A percentile compares a stretch with the other conserved stretches of the same genome.
Evolutionary conservation across 23 tunicate species (phyloP).

Genomic region (Ascidia mentula): DNA sequence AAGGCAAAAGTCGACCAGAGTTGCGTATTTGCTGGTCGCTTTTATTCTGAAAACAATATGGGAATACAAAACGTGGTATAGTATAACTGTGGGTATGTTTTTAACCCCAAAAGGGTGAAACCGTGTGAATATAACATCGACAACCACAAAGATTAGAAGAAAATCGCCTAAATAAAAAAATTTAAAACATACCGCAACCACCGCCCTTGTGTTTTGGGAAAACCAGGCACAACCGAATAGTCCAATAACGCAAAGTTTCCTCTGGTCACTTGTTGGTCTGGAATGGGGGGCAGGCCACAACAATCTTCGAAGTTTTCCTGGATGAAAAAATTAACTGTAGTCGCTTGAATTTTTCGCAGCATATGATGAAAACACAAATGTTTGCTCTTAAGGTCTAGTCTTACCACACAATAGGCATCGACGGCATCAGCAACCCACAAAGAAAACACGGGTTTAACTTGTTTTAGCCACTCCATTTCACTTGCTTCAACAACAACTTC

Average conservation of each 20-base stretch:
- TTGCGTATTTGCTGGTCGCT: not conserved
- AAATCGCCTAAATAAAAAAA: too few relatives aligned
- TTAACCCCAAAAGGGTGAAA: too few relatives aligned
- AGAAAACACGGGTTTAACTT: conserved; percentile 11
- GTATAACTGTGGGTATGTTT: too few relatives aligned
- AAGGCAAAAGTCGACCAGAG: not conserved
- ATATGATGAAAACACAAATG: not conserved
- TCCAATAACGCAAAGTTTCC: conserved; percentile 32
- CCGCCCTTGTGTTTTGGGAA: not conserved
- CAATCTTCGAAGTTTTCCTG: conserved; percentile 38
- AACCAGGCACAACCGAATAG: conserved; percentile 22
- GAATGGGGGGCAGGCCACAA: conserved; percentile 31
- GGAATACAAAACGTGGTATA: too few relatives aligned
- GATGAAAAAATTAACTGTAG: not conserved
- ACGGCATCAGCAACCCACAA: conserved; percentile 42
- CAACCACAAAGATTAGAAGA: too few relatives aligned
- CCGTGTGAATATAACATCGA: too few relatives aligned
- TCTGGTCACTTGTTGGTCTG: not conserved
- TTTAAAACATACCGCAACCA: not conserved
- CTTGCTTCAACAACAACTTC: conserved; percentile 15
- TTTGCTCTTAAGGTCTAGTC: not conserved
- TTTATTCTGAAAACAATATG: not conserved
- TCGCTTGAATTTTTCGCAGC: not conserved
- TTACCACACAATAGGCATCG: conserved; percentile 37
- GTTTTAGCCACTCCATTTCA: conserved; percentile 29